These are phyloP conservation scores for Tiliacea citrago DNA, from an alignment of 2,888 invertebrate genomes.

Conservation along the genomic window DNA sequence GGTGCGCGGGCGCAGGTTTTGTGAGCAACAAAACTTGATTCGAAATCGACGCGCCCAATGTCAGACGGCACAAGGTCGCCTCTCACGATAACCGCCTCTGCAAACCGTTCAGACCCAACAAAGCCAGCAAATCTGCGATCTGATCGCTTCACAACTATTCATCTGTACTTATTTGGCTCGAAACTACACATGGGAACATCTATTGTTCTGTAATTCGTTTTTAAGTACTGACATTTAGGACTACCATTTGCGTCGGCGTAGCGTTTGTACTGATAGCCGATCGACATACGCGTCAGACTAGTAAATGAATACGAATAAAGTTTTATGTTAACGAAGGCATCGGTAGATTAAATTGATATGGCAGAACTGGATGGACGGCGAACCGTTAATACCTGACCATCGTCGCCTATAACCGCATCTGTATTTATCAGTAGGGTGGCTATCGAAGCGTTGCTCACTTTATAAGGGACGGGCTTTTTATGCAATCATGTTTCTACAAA, in stretches of 20 bases:
- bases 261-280: conserved; percentile 45
- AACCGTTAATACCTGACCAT: conserved; percentile 50
- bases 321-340: conserved; percentile 49
- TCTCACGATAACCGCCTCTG: conserved; percentile 83
- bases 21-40: conserved; percentile 76
- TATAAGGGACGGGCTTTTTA: conserved; percentile 62
- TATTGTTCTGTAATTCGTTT: conserved; percentile 72
- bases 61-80: conserved; percentile 85
- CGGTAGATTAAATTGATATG: conserved; percentile 46
- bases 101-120: conserved; percentile 69
- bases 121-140: conserved; percentile 71
- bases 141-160: conserved; percentile 69
- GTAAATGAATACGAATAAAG: conserved; percentile 53
- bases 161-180: conserved; percentile 70
- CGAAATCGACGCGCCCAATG: conserved; percentile 85
- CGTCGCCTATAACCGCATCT: conserved; percentile 56
- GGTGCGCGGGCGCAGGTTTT: conserved; percentile 74
- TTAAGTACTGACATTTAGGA: conserved; percentile 68
- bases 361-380: conserved; percentile 48
- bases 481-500: conserved; percentile 47
- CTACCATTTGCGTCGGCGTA: conserved; percentile 47
- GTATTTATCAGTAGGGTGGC: conserved; percentile 61
- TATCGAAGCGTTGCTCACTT: conserved; percentile 63
- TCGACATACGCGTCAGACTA: conserved; percentile 46
- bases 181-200: conserved; percentile 67